Percentiles rank a stretch among this genome's conserved stretches.
Conservation (phyloP, 1,140 invertebrate species). For the Zaprionus davidi region DNA sequence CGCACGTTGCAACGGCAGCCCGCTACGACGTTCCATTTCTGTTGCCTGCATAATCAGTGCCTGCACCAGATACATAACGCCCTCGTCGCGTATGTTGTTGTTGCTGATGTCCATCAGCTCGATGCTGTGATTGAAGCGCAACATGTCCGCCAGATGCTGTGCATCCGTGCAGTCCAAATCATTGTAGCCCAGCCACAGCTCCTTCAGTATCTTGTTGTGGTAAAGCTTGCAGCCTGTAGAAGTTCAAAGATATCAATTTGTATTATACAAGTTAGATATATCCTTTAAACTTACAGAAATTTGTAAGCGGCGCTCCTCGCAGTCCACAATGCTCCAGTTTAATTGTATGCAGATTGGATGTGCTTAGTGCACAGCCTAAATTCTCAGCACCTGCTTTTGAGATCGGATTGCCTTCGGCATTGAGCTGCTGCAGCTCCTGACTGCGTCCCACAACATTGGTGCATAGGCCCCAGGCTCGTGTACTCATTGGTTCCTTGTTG, state of each 20-base stretch:
- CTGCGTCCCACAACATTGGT: conserved; percentile 80
- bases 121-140: conserved; percentile 89
- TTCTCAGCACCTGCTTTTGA: conserved; percentile 75
- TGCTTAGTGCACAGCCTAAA: conserved; percentile 83
- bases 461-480: conserved; percentile 89
- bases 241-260: not conserved
- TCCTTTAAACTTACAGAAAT: conserved; percentile 86
- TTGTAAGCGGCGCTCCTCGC: conserved; percentile 87
- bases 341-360: conserved; percentile 88
- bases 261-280: not conserved
- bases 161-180: conserved; percentile 90
- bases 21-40: conserved; percentile 71
- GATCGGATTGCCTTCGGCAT: conserved; percentile 79
- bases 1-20: conserved; percentile 63
- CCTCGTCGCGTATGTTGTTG: conserved; percentile 90
- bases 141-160: conserved; percentile 89
- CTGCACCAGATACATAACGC: conserved; percentile 89
- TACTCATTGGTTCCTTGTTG: conserved; percentile 88
- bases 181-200: conserved; percentile 94
- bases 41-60: conserved; percentile 89
- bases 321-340: conserved; percentile 91
- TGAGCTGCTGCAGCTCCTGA: conserved; percentile 73
- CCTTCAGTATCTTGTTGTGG: conserved; percentile 90
- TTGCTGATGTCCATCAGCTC: conserved; percentile 92
- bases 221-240: conserved; percentile 90